phyloP scores from a whole-genome alignment of 2,888 invertebrate species.

The Ophioninae sp. region DNA sequence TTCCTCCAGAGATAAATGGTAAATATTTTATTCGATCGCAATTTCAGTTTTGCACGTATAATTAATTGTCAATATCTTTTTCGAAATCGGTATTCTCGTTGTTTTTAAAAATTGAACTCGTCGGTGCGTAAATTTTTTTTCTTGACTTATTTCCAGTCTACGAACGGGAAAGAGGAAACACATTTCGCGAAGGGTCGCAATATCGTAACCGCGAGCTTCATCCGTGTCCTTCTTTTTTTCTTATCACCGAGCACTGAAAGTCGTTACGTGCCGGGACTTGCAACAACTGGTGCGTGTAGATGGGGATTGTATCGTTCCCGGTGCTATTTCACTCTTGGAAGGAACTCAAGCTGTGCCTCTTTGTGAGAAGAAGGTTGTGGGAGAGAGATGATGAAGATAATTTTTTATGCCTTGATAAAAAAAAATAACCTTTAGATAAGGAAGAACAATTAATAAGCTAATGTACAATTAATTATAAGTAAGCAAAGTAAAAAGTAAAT shows the following conservation, averaged over 20 bases:
- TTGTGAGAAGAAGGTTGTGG: background rate
- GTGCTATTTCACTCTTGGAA: slow-evolving; percentile 30
- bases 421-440: no score
- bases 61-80: background rate
- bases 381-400: background rate
- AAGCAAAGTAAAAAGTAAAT: no score
- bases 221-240: slow-evolving; percentile 37
- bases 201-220: slow-evolving; percentile 27
- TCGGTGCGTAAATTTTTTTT: background rate
- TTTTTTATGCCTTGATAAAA: no score
- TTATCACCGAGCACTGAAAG: slow-evolving; percentile 36
- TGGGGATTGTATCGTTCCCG: slow-evolving; percentile 39
- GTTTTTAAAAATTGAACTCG: background rate
- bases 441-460: no score
- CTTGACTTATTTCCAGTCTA: slow-evolving; percentile 14
- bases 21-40: background rate
- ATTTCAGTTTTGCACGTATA: background rate
- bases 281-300: slow-evolving; percentile 50
- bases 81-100: background rate
- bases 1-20: background rate
- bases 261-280: slow-evolving; percentile 54
- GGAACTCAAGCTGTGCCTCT: background rate
- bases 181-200: slow-evolving; percentile 45
- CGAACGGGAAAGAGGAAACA: slow-evolving; percentile 16
- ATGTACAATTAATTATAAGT: no score